Evolutionary conservation across 2,888 invertebrate species (phyloP), one percentile per base, ranked within the genome.

Genomic region (Melanchra persicariae): DNA sequence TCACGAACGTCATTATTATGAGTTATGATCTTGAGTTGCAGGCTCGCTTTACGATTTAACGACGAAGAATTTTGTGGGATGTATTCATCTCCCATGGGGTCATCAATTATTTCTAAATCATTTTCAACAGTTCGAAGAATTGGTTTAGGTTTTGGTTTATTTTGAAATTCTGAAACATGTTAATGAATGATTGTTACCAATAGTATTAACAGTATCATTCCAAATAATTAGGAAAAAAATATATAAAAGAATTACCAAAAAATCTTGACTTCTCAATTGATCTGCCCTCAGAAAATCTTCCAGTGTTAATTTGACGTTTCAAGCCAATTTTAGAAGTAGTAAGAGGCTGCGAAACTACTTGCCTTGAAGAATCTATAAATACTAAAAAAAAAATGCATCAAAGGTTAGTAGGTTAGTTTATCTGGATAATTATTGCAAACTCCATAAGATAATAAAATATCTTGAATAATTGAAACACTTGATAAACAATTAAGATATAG

Each of bases 91-190:
- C 85, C 95, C 93, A 95, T 94, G 9, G 94, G 92, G 67, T 95
- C 93, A 89, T 95, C 93, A 88, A 93, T 90, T 58, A 93, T 86
- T 90, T 94, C 93, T 82, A 96, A 87, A 85, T 96, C 95, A 91
- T 96, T 96, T 86, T 94, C 93, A 72, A 96, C 92, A 59, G 95
- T 95, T 81, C 96, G 91, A 8, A 94, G 76, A 67, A 96, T 95
- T 30, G 95, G 95, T 86, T 93, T 94, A 24, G 89, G 85, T 79
- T 89, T 87, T 49, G 87, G 77, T 66, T 72, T 70, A 19, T 63
- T 59, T 60, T 77, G 62, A 47, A 62, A 70, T 55, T 77, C 77
- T 77, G 26, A 47, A 79, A 74, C 40, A 40, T 40, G 6, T 15
- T 15, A 40, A 40, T 37, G 22, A 19, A 66, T 24, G 43, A 67